Base-by-base conservation (phyloP, 1,140 invertebrate genomes). In the Papilio glaucus region DNA sequence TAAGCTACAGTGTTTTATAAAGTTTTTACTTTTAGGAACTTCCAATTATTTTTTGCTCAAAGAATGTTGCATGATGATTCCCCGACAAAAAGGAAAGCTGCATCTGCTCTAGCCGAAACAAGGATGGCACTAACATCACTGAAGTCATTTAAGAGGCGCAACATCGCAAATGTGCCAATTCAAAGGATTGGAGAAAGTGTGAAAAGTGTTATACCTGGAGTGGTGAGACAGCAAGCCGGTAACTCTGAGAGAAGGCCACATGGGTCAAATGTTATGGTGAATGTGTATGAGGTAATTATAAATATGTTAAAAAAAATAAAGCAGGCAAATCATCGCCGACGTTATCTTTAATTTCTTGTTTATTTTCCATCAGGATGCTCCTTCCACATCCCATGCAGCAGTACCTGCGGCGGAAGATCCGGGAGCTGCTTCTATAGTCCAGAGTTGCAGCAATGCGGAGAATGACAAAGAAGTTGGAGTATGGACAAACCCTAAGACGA, bases 71-170 rank as follows among this genome's bases (percentile, higher is more conserved):
- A 94, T 90, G 94, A 89, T 93, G 96, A 88, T 84, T 94, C 88
- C 76, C 92, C 77, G 88, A 96, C 77, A 83, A 96, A 85, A 90
- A 92, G 87, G 88, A 94, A 88, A 81, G 91, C 80, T 74, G 94
- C 89, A 80, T 86, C 89, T 76, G 94, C 93, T 42, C 90, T 96
- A 70, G 89, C 95, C 1, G 95, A 96, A 82, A 95, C 95, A 76
- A 93, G 96, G 72, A 94, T 95, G 78, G 96, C 96, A 15, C 92
- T 97, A 73, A 96, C 95, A 73, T 96, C 96, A 8, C 86, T 97
- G 49, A 92, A 94, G 77, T 93, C 95, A 4, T 95, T 95, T 77
- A 95, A 95, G 80, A 90, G 94, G 78, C 79, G 92, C 24, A 94
- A 94, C 71, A 93, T 92, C 62, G 89, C 93, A 3, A 88, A 85